These are phyloP conservation scores for Oreochromis tanganicae DNA, from an alignment of 2,113 vertebrate species.

Conservation along the genomic window DNA sequence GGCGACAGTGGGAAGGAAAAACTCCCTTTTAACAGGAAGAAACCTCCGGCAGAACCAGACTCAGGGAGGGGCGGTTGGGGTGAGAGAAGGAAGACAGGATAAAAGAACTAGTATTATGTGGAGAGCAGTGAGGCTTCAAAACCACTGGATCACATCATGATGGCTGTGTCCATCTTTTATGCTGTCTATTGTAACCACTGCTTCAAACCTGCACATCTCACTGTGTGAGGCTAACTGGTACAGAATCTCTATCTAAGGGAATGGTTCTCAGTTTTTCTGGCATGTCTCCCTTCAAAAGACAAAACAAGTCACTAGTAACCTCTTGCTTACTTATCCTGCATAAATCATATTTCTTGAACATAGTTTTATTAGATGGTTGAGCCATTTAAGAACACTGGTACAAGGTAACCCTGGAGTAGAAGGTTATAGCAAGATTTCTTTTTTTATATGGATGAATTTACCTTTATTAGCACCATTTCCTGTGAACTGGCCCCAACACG, in stretches of 20 bases:
- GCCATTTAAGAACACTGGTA: not conserved
- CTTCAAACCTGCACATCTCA: not conserved
- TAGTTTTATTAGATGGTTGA: not conserved
- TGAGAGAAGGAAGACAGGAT: not conserved
- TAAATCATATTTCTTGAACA: not conserved
- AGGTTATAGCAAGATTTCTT: not conserved
- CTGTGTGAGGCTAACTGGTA: not conserved
- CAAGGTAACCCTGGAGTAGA: not conserved
- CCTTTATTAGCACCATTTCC: not conserved
- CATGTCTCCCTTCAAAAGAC: not conserved
- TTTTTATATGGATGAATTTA: not conserved
- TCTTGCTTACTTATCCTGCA: not conserved
- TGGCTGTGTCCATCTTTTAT: not conserved
- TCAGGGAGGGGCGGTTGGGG: not conserved
- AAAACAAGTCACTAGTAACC: not conserved
- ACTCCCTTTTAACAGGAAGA: not conserved
- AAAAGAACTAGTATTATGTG: not conserved
- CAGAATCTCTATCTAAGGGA: not conserved
- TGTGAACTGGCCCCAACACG: not conserved
- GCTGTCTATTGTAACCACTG: not conserved
- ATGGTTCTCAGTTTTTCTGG: not conserved
- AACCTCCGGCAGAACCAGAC: fast-evolving
- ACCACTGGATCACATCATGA: not conserved
- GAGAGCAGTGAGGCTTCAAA: not conserved
- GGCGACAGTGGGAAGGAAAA: not conserved